Percentiles rank a stretch among this genome's conserved stretches.
phyloP scores from a whole-genome alignment of 2,888 invertebrate genomes.

The Habrosyne pyritoides region DNA sequence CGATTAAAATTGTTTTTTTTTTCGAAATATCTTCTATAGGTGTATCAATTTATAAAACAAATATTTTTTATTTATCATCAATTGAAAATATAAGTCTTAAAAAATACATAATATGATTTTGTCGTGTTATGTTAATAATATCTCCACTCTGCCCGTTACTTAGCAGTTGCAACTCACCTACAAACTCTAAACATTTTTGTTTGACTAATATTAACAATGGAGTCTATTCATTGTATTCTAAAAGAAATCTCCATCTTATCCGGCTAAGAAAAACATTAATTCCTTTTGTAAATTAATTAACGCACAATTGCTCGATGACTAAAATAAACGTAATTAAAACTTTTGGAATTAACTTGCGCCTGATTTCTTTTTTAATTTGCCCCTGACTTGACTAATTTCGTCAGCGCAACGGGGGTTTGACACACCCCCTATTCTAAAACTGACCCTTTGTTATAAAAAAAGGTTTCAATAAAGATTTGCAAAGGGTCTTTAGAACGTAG shows the following conservation, averaged over 20 bases:
- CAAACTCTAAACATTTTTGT: not conserved
- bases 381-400: constrained; percentile 73
- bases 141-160: not conserved
- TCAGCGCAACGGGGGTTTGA: constrained; percentile 74
- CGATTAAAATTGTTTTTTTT: too few species aligned
- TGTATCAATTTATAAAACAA: too few species aligned
- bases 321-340: constrained; percentile 83
- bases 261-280: constrained; percentile 30
- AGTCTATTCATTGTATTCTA: not conserved
- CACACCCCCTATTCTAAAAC: constrained; percentile 67
- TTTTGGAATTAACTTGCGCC: constrained; percentile 75
- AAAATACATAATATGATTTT: too few species aligned
- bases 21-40: too few species aligned
- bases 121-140: too few species aligned
- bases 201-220: not conserved
- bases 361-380: constrained; percentile 82
- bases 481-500: constrained; percentile 17
- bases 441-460: constrained; percentile 68
- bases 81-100: too few species aligned
- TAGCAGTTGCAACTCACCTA: not conserved
- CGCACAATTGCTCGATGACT: constrained; percentile 68
- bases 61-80: too few species aligned
- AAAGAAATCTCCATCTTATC: not conserved
- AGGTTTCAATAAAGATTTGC: constrained; percentile 35
- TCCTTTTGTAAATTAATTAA: constrained; percentile 68